phyloP scores from a whole-genome alignment of 2,797 vertebrate species.

The Iguana delicatissima region DNA sequence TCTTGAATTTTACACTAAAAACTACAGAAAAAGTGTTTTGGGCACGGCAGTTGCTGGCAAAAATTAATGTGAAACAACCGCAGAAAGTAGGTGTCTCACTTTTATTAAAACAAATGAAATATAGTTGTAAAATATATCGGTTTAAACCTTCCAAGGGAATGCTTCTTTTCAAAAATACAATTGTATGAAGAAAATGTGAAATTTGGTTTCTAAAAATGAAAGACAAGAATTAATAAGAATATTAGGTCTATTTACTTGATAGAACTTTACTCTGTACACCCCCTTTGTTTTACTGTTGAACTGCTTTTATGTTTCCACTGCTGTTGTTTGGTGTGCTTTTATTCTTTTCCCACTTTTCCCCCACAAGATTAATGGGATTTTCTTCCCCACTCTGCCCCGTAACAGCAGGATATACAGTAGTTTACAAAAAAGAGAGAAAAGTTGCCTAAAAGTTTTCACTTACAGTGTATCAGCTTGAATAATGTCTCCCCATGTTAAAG shows the following conservation, averaged over 20 bases:
- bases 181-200: neutral
- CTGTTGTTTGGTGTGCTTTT: slow-evolving; percentile 68
- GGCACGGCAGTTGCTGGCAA: neutral
- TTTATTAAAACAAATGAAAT: neutral
- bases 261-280: slow-evolving; percentile 42
- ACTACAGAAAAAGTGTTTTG: neutral
- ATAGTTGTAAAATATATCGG: neutral
- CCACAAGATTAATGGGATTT: slow-evolving; percentile 79
- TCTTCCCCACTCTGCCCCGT: slow-evolving; percentile 77
- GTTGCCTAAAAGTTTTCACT: slow-evolving; percentile 55
- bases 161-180: neutral
- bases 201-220: neutral
- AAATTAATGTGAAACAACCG: neutral
- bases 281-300: slow-evolving; percentile 68
- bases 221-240: neutral
- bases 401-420: slow-evolving; percentile 76
- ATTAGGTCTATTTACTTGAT: slow-evolving; percentile 53
- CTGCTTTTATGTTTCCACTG: slow-evolving; percentile 68
- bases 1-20: slow-evolving; percentile 22
- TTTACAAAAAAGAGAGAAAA: slow-evolving; percentile 64
- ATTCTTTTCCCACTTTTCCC: slow-evolving; percentile 77
- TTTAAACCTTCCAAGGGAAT: neutral
- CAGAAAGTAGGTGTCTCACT: neutral
- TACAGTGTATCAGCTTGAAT: slow-evolving; percentile 70
- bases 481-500: slow-evolving; percentile 66